Percentiles rank a stretch among this genome's conserved stretches.
phyloP scores from a whole-genome alignment of 2,888 invertebrate species.

The Ypsolopha scabrella region DNA sequence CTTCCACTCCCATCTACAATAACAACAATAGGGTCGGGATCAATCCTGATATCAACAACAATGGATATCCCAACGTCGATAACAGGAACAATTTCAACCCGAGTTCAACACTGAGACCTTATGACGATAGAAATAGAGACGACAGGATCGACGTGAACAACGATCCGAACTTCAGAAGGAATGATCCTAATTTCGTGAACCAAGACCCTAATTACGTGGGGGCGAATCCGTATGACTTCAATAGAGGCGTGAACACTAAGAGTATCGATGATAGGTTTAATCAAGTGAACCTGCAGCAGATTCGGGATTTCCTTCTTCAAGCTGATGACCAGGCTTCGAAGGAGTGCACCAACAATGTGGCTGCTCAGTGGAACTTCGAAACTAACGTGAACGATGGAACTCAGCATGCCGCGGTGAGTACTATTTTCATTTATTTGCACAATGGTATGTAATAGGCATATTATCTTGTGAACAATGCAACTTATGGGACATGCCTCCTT shows the following conservation, averaged over 20 bases:
- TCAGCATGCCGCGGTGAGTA: constrained; percentile 86
- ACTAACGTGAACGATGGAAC: constrained; percentile 87
- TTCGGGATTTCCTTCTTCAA: constrained; percentile 73
- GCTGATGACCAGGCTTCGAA: constrained; percentile 82
- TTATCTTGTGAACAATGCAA: too few relatives aligned
- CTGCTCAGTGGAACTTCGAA: constrained; percentile 90
- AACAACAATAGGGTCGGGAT: constrained; percentile 18
- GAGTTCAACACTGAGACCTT: constrained; percentile 38
- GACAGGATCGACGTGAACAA: constrained; percentile 58
- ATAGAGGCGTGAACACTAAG: constrained; percentile 42
- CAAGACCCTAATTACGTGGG: constrained; percentile 56
- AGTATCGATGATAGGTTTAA: constrained; percentile 51
- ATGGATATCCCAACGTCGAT: constrained; percentile 49
- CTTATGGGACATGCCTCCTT: too few relatives aligned
- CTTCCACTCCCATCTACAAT: constrained; percentile 38
- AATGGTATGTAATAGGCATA: too few relatives aligned
- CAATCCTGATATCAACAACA: constrained; percentile 58
- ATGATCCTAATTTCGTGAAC: constrained; percentile 64
- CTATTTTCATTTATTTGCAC: constrained; percentile 7
- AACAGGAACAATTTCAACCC: constrained; percentile 36
- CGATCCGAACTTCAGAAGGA: constrained; percentile 54
- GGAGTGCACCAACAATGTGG: constrained; percentile 88
- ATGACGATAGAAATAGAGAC: constrained; percentile 44
- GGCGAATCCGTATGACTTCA: constrained; percentile 52
- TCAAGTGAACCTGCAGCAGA: constrained; percentile 51